phyloP scores from a whole-genome alignment of 2,113 vertebrate species.

The Phalacrocorax pelagicus region DNA sequence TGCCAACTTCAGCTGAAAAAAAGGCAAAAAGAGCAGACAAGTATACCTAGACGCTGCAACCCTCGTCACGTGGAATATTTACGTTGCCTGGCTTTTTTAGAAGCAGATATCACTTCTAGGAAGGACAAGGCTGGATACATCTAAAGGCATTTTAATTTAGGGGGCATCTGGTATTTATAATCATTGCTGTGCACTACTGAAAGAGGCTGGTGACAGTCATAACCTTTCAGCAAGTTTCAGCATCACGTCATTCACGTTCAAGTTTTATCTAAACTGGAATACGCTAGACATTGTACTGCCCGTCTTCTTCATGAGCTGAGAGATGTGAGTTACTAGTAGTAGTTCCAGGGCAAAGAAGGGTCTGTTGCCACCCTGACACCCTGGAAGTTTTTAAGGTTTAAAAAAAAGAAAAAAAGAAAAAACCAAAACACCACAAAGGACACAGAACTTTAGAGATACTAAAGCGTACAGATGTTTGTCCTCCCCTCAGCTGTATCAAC shows the following conservation, averaged over 20 bases:
- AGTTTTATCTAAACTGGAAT: neutral
- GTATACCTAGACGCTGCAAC: neutral
- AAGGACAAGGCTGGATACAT: neutral
- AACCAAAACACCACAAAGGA: neutral
- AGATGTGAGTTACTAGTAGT: neutral
- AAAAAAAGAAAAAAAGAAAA: neutral
- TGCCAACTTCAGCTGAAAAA: neutral
- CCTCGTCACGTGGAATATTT: neutral
- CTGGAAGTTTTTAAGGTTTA: neutral
- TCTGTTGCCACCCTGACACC: neutral
- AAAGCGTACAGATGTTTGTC: neutral
- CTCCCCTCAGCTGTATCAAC: neutral
- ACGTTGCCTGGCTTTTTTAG: conserved; percentile 3
- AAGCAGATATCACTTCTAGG: neutral
- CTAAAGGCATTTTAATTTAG: conserved; percentile 25
- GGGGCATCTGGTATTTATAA: conserved; percentile 33
- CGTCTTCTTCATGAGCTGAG: neutral
- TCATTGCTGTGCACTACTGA: neutral
- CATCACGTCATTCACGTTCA: neutral
- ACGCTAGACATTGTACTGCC: neutral
- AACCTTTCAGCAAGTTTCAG: conserved; percentile 16
- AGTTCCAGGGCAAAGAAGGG: neutral
- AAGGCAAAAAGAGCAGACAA: neutral
- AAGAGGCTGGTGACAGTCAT: conserved; percentile 37
- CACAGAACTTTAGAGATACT: neutral